Base-by-base conservation (phyloP, 2,888 invertebrate genomes). In the Drosophila colorata region DNA sequence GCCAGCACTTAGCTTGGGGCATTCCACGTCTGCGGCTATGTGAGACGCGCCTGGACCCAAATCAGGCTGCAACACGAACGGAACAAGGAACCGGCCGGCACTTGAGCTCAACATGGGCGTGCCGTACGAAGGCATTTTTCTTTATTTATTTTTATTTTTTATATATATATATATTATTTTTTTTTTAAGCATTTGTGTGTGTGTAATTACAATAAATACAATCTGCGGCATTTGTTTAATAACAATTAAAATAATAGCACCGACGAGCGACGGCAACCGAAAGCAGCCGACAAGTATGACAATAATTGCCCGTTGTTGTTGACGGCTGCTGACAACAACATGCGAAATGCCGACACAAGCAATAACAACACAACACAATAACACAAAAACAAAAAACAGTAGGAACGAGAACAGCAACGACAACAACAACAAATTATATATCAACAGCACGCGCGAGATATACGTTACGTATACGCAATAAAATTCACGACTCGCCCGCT, bases 391-490 rank as follows among this genome's bases (percentile, higher is more conserved):
- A 31, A 51, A 41, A 14, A 47, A 43, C 33, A 55, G 51, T 28
- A 41, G 59, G 33, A 55, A 35, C 14, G 37, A 40, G 28, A 56
- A 57, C 55, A 57, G 67, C 70, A 40, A 66, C 20, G 3, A 3
- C 1, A 20, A 4, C 18, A 44, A 28, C 33, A 28, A 37, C 41
- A 47, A 66, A 78, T 79, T 72, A 67, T 78, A 60, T 66, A 67
- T 60, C 23, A 71, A 44, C 65, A 68, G 71, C 73, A 81, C 80
- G 77, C 83, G 83, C 80, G 70, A 20, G 46, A 43, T 58, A 43
- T 58, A 69, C 73, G 69, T 73, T 79, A 78, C 78, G 76, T 73
- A 79, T 73, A 79, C 80, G 78, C 59, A 63, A 75, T 65, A 44
- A 41, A 63, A 56, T 61, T 43, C 52, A 49, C 52, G 56, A 20